phyloP scores from a whole-genome alignment of 2,888 invertebrate genomes.

The Pollenia griseotomentosa region DNA sequence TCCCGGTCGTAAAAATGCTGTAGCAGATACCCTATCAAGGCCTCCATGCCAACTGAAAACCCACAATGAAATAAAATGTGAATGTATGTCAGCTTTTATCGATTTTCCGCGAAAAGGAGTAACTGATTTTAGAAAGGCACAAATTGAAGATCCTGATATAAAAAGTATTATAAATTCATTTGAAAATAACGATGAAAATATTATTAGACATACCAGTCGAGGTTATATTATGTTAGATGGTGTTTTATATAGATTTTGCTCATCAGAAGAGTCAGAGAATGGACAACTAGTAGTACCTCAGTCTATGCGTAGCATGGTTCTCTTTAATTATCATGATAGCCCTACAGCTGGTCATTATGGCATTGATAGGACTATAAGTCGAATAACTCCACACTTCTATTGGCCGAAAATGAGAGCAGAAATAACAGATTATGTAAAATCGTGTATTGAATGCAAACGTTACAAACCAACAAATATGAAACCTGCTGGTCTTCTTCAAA shows the following conservation, averaged over 20 bases:
- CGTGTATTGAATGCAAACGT: constrained; percentile 25
- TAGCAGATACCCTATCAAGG: constrained; percentile 58
- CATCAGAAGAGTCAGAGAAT: constrained; percentile 30
- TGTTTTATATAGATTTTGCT: constrained; percentile 49
- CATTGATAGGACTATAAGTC: constrained; percentile 31
- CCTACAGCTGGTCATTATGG: constrained; percentile 63
- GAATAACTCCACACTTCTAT: constrained; percentile 54
- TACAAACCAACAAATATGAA: constrained; percentile 52
- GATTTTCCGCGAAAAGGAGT: constrained; percentile 70
- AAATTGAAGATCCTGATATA: constrained; percentile 74
- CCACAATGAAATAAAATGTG: constrained; percentile 35
- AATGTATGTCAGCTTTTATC: constrained; percentile 32
- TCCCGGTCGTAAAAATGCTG: constrained; percentile 71
- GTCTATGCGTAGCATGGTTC: constrained; percentile 17
- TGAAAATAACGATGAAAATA: constrained; percentile 59
- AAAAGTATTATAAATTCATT: constrained; percentile 59
- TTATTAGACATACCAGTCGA: constrained; percentile 43
- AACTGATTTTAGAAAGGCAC: constrained; percentile 63
- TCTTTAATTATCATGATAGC: constrained; percentile 9
- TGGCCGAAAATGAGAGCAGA: constrained; percentile 63
- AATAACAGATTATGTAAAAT: constrained; percentile 45
- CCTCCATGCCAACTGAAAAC: constrained; percentile 42
- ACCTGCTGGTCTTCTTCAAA: constrained; percentile 48
- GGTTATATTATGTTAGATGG: constrained; percentile 68
- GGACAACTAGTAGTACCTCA: constrained; percentile 15